These are phyloP conservation scores for Leucopsar rothschildi DNA, from an alignment of 2,113 vertebrate genomes.

Conservation along the genomic window DNA sequence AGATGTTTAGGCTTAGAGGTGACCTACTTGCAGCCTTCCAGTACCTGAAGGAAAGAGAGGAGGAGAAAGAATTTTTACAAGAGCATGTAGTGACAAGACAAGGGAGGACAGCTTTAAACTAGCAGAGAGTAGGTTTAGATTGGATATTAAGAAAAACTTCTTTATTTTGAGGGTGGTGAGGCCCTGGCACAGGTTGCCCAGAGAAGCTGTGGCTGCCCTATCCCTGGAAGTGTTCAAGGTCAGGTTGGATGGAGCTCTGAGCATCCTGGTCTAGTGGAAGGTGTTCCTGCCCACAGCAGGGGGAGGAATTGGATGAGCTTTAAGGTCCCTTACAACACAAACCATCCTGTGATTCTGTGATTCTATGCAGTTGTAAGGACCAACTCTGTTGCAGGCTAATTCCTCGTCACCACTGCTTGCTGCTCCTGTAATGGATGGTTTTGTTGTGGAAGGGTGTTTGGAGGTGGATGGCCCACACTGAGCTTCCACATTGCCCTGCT, in stretches of 20 bases:
- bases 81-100: neutral
- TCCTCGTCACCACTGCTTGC: neutral
- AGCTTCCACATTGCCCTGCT: rapidly evolving
- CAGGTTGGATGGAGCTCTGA: neutral
- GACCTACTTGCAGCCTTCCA: neutral
- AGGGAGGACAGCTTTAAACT: neutral
- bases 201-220: neutral
- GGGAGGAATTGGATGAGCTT: neutral
- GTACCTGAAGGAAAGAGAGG: neutral
- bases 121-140: neutral
- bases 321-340: neutral
- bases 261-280: neutral
- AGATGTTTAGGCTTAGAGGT: neutral
- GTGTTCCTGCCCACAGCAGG: neutral
- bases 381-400: neutral
- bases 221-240: neutral
- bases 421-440: neutral
- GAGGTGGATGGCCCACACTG: neutral
- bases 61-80: neutral
- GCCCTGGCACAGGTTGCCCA: neutral
- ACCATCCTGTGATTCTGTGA: neutral
- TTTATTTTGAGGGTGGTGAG: neutral
- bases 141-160: neutral
- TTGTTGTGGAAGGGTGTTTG: conserved; percentile 7
- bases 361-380: neutral